Evolutionary conservation across 1,140 invertebrate species (phyloP).

Genomic region (Procambarus virginalis): DNA sequence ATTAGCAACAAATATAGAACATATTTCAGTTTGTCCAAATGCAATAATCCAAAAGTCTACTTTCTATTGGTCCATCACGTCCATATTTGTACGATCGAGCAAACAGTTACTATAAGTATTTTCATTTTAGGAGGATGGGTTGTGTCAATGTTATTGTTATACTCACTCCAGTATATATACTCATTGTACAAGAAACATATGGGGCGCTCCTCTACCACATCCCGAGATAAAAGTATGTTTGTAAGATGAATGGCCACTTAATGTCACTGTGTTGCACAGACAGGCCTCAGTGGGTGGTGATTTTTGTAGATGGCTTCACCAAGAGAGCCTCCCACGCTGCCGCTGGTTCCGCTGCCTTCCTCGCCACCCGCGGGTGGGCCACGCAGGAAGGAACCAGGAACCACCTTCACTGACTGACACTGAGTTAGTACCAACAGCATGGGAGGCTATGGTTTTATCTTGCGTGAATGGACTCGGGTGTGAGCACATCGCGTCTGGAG

Average conservation of each 20-base stretch:
- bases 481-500: slow-evolving; percentile 65
- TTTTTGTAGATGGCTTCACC: neutral
- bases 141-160: too few species aligned
- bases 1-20: too few species aligned
- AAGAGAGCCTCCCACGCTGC: neutral
- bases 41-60: too few species aligned
- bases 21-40: too few species aligned
- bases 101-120: too few species aligned
- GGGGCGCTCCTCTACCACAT: slow-evolving; percentile 29
- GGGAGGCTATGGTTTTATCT: slow-evolving; percentile 61
- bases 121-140: too few species aligned
- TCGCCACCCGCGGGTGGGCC: neutral
- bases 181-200: neutral
- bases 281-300: neutral
- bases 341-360: neutral
- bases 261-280: slow-evolving; percentile 19
- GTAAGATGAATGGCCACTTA: slow-evolving; percentile 3
- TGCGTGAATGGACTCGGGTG: slow-evolving; percentile 65
- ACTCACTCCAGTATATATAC: too few species aligned
- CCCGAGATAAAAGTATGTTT: neutral
- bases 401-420: neutral
- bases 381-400: neutral
- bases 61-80: too few species aligned
- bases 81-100: too few species aligned
- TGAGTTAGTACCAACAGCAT: neutral